phyloP scores from a whole-genome alignment of 2,113 vertebrate genomes.

The Bubo scandiacus region DNA sequence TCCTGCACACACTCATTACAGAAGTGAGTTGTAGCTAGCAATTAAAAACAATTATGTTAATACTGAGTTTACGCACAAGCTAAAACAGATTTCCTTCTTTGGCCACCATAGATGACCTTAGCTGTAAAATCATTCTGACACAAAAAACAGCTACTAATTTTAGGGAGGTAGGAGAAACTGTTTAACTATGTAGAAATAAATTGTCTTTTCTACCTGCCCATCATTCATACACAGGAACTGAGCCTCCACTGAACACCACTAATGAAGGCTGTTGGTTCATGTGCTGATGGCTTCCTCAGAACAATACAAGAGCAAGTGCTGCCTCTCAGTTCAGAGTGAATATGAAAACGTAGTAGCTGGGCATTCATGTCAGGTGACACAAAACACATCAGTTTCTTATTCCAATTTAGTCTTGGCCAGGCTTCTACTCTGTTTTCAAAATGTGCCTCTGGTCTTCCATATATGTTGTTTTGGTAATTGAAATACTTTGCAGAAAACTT shows the following conservation, averaged over 20 bases:
- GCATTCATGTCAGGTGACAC: not conserved
- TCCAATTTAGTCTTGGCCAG: not conserved
- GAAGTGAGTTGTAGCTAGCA: not conserved
- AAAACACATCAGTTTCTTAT: not conserved
- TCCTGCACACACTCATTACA: not conserved
- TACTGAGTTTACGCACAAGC: not conserved
- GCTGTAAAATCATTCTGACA: not conserved
- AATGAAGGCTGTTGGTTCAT: not conserved
- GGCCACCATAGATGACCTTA: not conserved
- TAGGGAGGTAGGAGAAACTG: not conserved
- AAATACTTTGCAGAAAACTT: not conserved
- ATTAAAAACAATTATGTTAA: not conserved
- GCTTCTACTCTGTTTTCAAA: not conserved
- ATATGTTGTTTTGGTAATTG: not conserved
- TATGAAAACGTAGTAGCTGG: not conserved
- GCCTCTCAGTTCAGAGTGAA: not conserved
- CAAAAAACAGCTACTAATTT: not conserved
- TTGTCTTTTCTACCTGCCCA: not conserved
- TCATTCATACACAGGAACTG: not conserved
- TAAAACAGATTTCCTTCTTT: not conserved
- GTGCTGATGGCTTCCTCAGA: not conserved
- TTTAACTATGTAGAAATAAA: not conserved
- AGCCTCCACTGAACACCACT: accelerated
- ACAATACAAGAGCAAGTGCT: not conserved
- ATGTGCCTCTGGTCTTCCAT: not conserved